Evolutionary conservation across 2,888 invertebrate species (phyloP).

Genomic region (Spodoptera exigua): DNA sequence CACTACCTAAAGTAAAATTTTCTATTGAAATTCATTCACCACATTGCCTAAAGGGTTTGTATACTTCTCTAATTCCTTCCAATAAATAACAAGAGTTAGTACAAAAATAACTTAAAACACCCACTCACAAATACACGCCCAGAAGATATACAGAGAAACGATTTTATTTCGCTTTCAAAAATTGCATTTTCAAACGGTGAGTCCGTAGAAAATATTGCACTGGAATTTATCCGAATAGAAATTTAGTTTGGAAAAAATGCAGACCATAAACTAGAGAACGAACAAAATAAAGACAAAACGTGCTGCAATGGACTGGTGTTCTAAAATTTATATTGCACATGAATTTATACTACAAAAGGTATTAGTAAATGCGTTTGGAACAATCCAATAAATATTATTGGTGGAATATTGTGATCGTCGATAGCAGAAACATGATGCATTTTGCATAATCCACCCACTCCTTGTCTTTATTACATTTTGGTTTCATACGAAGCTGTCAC

Average conservation of each 20-base stretch:
- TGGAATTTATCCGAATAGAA: constrained; percentile 13
- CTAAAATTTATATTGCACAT: constrained; percentile 7
- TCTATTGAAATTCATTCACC: too few relatives aligned
- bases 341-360: constrained; percentile 7
- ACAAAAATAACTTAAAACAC: not conserved
- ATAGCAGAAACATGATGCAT: constrained; percentile 33
- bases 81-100: not conserved
- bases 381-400: constrained; percentile 23
- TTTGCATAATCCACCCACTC: constrained; percentile 46
- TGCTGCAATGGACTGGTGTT: not conserved
- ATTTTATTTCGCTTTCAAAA: constrained; percentile 28
- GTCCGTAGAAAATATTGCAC: constrained; percentile 17
- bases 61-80: too few relatives aligned
- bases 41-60: too few relatives aligned
- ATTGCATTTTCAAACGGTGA: constrained; percentile 9
- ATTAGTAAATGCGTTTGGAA: constrained; percentile 18
- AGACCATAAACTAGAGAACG: not conserved
- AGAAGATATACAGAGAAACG: not conserved
- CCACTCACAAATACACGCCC: constrained; percentile 5
- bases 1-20: too few relatives aligned
- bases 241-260: constrained; percentile 7
- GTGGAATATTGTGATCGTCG: constrained; percentile 27
- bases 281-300: constrained; percentile 5
- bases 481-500: constrained; percentile 17
- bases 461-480: constrained; percentile 11